Base-by-base conservation (phyloP, 2,113 vertebrate genomes). In the Lanius collurio region DNA sequence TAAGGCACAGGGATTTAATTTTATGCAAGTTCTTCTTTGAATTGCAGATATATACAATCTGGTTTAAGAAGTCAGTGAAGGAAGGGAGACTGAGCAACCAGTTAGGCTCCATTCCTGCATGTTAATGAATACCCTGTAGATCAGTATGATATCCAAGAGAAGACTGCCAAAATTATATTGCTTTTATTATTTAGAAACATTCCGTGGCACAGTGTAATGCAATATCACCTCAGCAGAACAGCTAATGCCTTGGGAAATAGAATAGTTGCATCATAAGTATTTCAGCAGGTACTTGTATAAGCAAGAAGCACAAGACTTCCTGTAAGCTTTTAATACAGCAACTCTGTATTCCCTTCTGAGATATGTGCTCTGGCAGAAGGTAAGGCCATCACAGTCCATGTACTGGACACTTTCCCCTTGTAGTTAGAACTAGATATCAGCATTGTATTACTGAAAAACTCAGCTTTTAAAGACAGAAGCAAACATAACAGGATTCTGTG, bases 11-110 rank as follows among this genome's bases (percentile, higher is more conserved):
- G 68, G 86, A 96, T 83, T 97, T 94, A 95, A 97, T 96, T 94
- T 94, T 93, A 92, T 96, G 47, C 77, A 94, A 90, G 49, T 81
- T 91, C 57, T 94, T 95, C 79, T 94, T 77, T 95, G 96, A 97
- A 95, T 87, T 92, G 68, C 92, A 96, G 92, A 83, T 93, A 71
- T 69, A 86, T 44, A 44, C 37, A 93, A 63, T 87, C 55, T 89
- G 68, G 81, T 64, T 85, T 87, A 63, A 85, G 90, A 63, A 85
- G 90, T 79, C 44, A 89, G 63, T 8, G 76, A 71, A 92, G 74
- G 62, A 87, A 47, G 26, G 35, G 20, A 92, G 9, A 41, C 67
- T 91, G 70, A 91, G 53, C 70, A 95, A 59, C 69, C 37, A 68
- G 37, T 42, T 42, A 75, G 63, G 49, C 69, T 83, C 57, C 39